These are phyloP conservation scores for Polydesmus complanatus DNA, from an alignment of 2,888 invertebrate genomes.

Conservation along the genomic window DNA sequence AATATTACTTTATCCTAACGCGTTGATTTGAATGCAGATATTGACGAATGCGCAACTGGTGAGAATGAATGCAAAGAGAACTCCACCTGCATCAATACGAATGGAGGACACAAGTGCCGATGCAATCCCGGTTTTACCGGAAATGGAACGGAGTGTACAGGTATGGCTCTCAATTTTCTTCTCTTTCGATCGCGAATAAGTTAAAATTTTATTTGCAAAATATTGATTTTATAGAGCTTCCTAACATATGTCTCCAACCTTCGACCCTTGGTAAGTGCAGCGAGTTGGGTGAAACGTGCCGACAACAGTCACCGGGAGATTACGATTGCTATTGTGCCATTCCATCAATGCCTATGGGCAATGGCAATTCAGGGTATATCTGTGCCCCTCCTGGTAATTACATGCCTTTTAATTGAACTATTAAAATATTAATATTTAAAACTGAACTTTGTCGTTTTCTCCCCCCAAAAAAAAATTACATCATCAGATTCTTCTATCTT, in stretches of 20 bases:
- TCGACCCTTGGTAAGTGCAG: background rate
- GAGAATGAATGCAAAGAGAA: background rate
- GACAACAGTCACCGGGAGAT: background rate
- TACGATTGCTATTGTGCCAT: constrained; percentile 9
- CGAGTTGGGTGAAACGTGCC: background rate
- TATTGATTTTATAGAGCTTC: background rate
- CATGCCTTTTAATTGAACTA: background rate
- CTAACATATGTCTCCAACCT: background rate
- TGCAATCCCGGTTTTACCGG: background rate
- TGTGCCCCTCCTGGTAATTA: constrained; percentile 4
- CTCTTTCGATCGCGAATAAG: too few relatives aligned
- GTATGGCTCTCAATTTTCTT: background rate
- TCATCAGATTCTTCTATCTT: background rate
- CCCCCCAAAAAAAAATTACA: too few relatives aligned
- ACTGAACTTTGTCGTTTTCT: background rate
- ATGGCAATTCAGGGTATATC: background rate
- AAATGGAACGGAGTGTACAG: background rate
- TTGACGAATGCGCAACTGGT: background rate
- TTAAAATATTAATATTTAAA: background rate
- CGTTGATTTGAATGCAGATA: too few relatives aligned
- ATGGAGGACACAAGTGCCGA: background rate
- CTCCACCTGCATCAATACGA: background rate
- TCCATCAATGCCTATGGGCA: background rate
- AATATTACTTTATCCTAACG: too few relatives aligned
- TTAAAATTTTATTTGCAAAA: background rate